Base-by-base conservation (phyloP, 2,113 vertebrate genomes). In the Callospermophilus lateralis region DNA sequence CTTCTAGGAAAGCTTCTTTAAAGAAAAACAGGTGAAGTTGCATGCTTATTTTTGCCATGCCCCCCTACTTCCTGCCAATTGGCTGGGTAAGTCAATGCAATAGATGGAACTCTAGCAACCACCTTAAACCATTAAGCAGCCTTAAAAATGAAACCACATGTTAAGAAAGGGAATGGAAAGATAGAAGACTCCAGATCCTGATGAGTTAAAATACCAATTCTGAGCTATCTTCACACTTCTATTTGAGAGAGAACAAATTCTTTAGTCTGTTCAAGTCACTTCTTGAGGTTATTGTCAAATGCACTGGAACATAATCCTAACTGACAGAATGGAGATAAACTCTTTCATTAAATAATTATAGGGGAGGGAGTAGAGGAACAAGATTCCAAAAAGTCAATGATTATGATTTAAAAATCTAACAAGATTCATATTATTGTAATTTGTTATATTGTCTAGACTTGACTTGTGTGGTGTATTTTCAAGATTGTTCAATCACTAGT, bases 361-460 rank as follows among this genome's bases (percentile, higher is more conserved):
- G 15, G 6, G n/a, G 0, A 0, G 6, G 19, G 16, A 5, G 4
- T 5, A 26, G 8, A 32, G 2, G 8, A 80, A 85, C 45, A 58
- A 78, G 20, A n/a, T 73, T 81, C 15, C 3, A 92, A 74, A 74
- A 84, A 11, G 9, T 24, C 45, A 90, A 34, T 74, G 24, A 87
- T 90, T 90, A 90, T 39, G n/a, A 80, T 73, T 90, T 84, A 90
- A 96, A 42, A 73, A 6, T 48, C 74, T 79, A 86, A 48, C 48
- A 81, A 76, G 68, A 22, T 28, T 24, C 12, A 19, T 34, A 68
- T 7, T 63, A 80, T 48, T 85, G 42, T 20, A 90, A 39, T 10
- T 45, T 61, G 8, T 67, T 80, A 65, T 68, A 42, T 89, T 89
- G 89, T 87, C 11, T 87, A 94, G 68, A 76, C 2, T 10, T 85